phyloP scores from a whole-genome alignment of 1,140 invertebrate genomes.

The Eriosoma lanigerum region DNA sequence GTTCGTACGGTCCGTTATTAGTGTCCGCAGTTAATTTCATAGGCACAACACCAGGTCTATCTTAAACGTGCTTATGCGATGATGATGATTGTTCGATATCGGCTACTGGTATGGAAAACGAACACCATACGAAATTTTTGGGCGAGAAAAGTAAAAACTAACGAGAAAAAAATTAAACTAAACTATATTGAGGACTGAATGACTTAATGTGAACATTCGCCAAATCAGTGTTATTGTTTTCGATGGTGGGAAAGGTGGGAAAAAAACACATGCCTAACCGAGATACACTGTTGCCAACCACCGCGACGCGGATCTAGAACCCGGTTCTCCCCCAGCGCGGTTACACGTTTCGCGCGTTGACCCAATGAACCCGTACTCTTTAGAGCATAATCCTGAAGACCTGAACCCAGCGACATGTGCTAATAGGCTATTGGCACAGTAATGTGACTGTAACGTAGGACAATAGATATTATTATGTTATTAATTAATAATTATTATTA shows the following conservation, averaged over 20 bases:
- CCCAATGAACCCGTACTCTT: background rate
- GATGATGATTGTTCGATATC: background rate
- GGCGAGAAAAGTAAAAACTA: background rate
- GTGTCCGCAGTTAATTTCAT: background rate
- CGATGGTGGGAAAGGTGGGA: slow-evolving; percentile 36
- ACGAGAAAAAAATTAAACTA: background rate
- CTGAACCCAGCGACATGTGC: background rate
- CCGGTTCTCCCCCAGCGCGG: background rate
- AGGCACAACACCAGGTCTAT: background rate
- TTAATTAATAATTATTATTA: too few species aligned
- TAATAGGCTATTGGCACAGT: too few species aligned
- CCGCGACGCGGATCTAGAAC: background rate
- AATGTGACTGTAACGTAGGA: slow-evolving; percentile 15
- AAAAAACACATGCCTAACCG: slow-evolving; percentile 46
- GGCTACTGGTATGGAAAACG: background rate
- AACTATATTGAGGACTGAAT: background rate
- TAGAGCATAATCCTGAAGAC: too few species aligned
- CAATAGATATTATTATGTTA: background rate
- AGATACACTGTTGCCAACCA: slow-evolving; percentile 50
- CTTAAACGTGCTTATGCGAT: background rate
- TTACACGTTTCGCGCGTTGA: background rate
- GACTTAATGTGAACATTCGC: slow-evolving; percentile 33
- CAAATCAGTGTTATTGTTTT: slow-evolving; percentile 51
- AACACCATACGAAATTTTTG: slow-evolving; percentile 20
- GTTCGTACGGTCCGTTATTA: background rate